Evolutionary conservation across 2,113 vertebrate genomes (phyloP).

Genomic region (Hirundichthys speculiger): DNA sequence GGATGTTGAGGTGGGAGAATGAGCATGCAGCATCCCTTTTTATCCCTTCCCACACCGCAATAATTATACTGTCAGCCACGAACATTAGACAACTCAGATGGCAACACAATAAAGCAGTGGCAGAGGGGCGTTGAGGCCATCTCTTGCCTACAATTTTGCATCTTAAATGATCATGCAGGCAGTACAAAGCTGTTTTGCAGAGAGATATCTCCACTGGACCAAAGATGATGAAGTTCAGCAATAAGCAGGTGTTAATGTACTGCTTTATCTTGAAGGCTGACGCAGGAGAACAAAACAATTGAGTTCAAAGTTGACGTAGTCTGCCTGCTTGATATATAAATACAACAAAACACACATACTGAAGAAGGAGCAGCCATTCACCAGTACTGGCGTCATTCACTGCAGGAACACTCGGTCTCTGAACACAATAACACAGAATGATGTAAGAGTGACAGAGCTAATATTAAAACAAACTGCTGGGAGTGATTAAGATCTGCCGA

Average conservation of each 20-base stretch:
- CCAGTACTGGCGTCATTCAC: conserved; percentile 31
- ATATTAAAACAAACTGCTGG: not conserved
- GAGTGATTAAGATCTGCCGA: conserved; percentile 51
- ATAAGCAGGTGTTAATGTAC: conserved; percentile 67
- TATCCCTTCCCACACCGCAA: conserved; percentile 81
- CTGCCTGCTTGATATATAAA: conserved; percentile 32
- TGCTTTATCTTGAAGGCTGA: conserved; percentile 10
- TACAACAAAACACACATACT: conserved; percentile 39
- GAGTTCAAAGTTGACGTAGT: conserved; percentile 30
- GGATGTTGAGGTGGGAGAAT: conserved; percentile 85
- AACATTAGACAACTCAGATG: conserved; percentile 77
- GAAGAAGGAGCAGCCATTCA: conserved; percentile 17
- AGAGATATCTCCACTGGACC: conserved; percentile 50
- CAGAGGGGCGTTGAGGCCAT: conserved; percentile 79
- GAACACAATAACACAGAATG: conserved; percentile 45
- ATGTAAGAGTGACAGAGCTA: conserved; percentile 30
- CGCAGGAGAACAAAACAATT: conserved; percentile 6
- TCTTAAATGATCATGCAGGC: conserved; percentile 82
- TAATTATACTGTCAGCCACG: conserved; percentile 88
- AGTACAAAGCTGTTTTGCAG: conserved; percentile 69
- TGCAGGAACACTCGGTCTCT: conserved; percentile 25
- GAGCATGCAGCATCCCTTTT: conserved; percentile 75
- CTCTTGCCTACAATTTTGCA: conserved; percentile 84
- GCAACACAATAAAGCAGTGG: conserved; percentile 80
- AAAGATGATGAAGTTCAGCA: conserved; percentile 65